Percentiles rank a stretch among this genome's conserved stretches.
Evolutionary conservation across 1,140 invertebrate genomes (phyloP).

Genomic region (Glossosoma conforme): DNA sequence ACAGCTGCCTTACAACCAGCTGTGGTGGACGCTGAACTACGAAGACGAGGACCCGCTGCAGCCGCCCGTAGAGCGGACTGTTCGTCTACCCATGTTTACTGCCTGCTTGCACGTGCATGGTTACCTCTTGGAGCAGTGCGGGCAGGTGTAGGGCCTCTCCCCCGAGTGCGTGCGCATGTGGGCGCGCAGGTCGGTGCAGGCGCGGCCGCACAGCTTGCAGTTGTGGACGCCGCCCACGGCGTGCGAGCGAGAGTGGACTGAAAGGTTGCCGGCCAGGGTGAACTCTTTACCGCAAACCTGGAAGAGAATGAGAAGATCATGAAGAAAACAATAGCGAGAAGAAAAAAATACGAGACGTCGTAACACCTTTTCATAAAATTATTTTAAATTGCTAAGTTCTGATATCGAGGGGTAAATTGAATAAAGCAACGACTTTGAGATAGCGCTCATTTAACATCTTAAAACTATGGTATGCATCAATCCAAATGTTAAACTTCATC

Average conservation of each 20-base stretch:
- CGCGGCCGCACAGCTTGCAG: slow-evolving; percentile 77
- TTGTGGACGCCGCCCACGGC: slow-evolving; percentile 51
- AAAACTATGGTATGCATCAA: no score
- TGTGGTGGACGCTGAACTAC: background rate
- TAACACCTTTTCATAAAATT: no score
- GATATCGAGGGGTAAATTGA: no score
- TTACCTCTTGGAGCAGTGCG: slow-evolving; percentile 61
- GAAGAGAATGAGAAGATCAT: no score
- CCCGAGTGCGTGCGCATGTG: slow-evolving; percentile 72
- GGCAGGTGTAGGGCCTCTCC: slow-evolving; percentile 68
- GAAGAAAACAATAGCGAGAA: no score
- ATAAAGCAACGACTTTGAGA: no score
- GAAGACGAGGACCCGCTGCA: background rate
- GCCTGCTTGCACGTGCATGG: background rate
- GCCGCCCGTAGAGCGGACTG: background rate
- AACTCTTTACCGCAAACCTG: slow-evolving; percentile 22
- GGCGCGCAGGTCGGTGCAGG: slow-evolving; percentile 75
- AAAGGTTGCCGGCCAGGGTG: slow-evolving; percentile 12
- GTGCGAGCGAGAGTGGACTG: slow-evolving; percentile 13
- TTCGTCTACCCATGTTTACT: background rate
- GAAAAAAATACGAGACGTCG: no score
- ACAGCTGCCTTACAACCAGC: background rate
- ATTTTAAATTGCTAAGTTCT: no score
- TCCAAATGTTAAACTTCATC: no score
- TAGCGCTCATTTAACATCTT: no score